A percentile compares a stretch with the other conserved stretches of the same genome.
Evolutionary conservation across 2,113 vertebrate genomes (phyloP).

Genomic region (Oryctolagus cuniculus): mOryCun1.1 NC_091435.1:164407001-164407500

Average conservation of each 20-base stretch:
- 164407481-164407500: background rate
- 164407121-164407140: background rate
- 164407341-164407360: background rate
- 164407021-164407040: background rate
- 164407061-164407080: background rate
- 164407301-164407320: background rate
- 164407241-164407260: background rate
- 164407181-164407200: background rate
- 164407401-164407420: background rate
- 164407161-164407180: background rate
- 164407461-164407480: background rate
- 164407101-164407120: background rate
- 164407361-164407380: constrained; percentile 7
- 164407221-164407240: background rate
- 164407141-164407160: background rate
- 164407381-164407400: background rate
- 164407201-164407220: background rate
- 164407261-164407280: background rate
- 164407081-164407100: constrained; percentile 7
- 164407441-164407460: background rate
- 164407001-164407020: background rate
- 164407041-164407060: background rate
- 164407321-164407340: background rate
- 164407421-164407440: background rate
- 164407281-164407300: background rate